Conservation (phyloP, 2,113 vertebrate species). For the Neotragus moschatus region DNA sequence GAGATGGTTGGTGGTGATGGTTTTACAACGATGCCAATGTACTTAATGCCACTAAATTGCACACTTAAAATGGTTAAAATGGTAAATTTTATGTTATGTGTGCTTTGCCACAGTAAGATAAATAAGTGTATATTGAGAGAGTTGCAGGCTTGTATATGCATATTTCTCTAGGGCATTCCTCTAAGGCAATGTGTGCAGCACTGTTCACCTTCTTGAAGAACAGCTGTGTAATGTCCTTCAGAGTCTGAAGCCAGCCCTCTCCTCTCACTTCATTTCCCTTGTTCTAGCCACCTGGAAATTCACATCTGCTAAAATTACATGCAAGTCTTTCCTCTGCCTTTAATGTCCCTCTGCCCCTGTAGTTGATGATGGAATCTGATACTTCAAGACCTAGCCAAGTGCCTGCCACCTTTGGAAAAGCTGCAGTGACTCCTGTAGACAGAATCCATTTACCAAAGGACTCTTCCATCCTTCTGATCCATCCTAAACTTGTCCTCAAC, state of each 20-base stretch:
- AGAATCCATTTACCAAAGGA: background rate
- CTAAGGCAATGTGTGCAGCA: background rate
- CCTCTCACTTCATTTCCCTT: background rate
- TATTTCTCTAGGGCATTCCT: background rate
- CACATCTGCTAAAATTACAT: background rate
- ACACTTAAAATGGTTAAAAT: background rate
- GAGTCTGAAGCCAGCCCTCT: background rate
- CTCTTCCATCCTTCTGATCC: background rate
- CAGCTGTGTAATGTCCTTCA: background rate
- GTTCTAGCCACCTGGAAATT: background rate
- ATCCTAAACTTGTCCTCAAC: background rate
- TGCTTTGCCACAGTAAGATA: background rate
- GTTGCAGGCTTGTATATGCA: background rate
- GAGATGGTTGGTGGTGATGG: background rate
- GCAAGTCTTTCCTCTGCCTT: background rate
- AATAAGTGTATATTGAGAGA: background rate
- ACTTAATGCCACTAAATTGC: background rate
- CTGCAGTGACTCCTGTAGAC: background rate
- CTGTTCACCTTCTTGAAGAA: background rate
- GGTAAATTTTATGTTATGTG: background rate
- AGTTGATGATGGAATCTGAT: background rate
- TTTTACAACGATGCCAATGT: background rate
- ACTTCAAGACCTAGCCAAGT: background rate
- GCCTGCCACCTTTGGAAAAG: background rate
- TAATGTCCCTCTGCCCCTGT: background rate